These are phyloP conservation scores for Liolophura sinensis DNA, from an alignment of 1,140 invertebrate genomes.

Conservation along the genomic window DNA sequence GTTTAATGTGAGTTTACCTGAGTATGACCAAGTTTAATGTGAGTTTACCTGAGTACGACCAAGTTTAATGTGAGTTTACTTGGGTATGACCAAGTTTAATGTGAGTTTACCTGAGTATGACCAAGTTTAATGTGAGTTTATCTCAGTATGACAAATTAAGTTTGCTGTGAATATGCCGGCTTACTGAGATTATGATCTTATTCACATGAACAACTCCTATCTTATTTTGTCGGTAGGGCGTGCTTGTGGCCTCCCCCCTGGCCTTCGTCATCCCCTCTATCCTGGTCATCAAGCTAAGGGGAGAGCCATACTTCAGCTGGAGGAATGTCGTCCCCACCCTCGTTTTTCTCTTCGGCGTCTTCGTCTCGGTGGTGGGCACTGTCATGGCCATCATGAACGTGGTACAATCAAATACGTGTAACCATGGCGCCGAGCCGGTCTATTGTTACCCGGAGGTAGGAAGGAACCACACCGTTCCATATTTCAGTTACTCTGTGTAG, in stretches of 20 bases:
- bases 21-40: no score
- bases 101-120: no score
- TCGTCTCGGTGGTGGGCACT: slow-evolving; percentile 70
- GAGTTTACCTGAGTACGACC: no score
- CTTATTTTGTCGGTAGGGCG: slow-evolving; percentile 66
- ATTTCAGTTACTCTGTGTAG: background rate
- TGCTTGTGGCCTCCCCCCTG: slow-evolving; percentile 80
- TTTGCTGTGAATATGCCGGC: no score
- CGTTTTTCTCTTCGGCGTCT: slow-evolving; percentile 71
- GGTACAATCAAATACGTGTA: slow-evolving; percentile 63
- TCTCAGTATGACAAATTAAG: no score
- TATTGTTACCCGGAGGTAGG: slow-evolving; percentile 61
- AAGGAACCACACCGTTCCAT: slow-evolving; percentile 8
- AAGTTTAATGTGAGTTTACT: no score
- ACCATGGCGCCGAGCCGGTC: slow-evolving; percentile 66
- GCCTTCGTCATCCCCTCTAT: slow-evolving; percentile 83
- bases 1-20: no score
- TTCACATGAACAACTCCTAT: background rate
- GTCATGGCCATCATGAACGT: slow-evolving; percentile 65
- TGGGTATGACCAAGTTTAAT: no score
- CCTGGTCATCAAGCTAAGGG: slow-evolving; percentile 78
- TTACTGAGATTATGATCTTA: background rate
- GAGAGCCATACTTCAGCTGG: slow-evolving; percentile 70
- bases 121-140: no score
- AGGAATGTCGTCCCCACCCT: slow-evolving; percentile 75